These are phyloP conservation scores for Lissocephala sabroskyi DNA, from an alignment of 2,888 invertebrate species.

Conservation along the genomic window DNA sequence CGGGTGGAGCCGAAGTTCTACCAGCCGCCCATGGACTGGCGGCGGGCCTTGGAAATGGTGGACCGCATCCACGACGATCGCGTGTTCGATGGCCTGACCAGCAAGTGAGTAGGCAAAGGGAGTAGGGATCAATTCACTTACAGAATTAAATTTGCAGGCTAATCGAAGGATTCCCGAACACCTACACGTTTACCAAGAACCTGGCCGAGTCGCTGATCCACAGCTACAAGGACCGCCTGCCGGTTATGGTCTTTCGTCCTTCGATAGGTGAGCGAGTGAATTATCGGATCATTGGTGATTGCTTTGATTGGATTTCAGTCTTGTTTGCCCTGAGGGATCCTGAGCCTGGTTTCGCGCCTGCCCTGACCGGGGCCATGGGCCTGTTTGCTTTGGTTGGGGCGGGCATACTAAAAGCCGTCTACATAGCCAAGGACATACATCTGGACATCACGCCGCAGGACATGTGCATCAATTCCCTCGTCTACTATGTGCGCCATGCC, in stretches of 20 bases:
- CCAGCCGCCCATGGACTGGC: constrained; percentile 62
- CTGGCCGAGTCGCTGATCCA: constrained; percentile 86
- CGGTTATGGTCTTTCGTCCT: constrained; percentile 86
- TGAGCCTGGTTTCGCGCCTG: constrained; percentile 52
- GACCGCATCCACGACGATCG: constrained; percentile 35
- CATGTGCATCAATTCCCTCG: constrained; percentile 43
- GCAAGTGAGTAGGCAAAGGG: constrained; percentile 44
- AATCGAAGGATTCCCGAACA: constrained; percentile 79
- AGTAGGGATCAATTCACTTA: not conserved
- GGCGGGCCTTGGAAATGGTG: constrained; percentile 45
- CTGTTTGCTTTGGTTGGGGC: constrained; percentile 49
- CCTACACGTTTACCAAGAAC: constrained; percentile 92
- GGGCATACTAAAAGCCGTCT: constrained; percentile 53
- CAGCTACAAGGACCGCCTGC: constrained; percentile 78
- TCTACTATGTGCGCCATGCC: constrained; percentile 34
- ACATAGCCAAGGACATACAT: constrained; percentile 19
- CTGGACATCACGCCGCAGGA: constrained; percentile 60
- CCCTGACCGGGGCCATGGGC: constrained; percentile 58
- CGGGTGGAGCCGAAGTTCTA: constrained; percentile 79
- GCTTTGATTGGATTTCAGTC: too few relatives aligned
- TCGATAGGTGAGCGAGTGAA: constrained; percentile 83
- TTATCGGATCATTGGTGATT: too few relatives aligned
- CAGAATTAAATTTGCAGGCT: constrained; percentile 28
- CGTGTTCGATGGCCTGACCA: constrained; percentile 44
- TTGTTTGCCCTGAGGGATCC: constrained; percentile 52